Percentiles rank a stretch among this genome's conserved stretches.
These are phyloP conservation scores for Bubo bubo DNA, from an alignment of 2,113 vertebrate genomes.

Conservation along the genomic window DNA sequence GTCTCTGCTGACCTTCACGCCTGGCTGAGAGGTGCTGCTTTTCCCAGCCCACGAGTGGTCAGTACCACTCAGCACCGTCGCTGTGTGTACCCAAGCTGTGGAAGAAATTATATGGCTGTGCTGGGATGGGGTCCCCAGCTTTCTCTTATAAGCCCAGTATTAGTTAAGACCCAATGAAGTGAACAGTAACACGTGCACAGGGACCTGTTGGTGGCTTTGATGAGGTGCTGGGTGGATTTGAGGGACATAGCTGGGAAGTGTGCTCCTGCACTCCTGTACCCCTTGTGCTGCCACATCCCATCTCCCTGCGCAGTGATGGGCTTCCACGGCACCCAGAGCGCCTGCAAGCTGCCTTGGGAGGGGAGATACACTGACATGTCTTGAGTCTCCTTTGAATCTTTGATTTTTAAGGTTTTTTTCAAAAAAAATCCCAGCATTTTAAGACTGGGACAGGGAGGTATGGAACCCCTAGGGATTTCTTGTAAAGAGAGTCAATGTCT, in stretches of 20 bases:
- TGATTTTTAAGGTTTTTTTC: background rate
- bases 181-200: background rate
- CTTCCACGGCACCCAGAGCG: fast-evolving
- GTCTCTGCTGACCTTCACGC: fast-evolving
- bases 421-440: no score
- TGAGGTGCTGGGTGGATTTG: background rate
- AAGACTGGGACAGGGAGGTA: background rate
- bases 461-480: background rate
- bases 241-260: background rate
- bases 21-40: background rate
- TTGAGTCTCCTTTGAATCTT: background rate
- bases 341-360: background rate
- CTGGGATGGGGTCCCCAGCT: background rate
- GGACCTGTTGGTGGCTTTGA: background rate
- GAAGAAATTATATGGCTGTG: background rate
- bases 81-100: fast-evolving
- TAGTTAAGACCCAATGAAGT: background rate
- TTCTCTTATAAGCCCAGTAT: background rate
- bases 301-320: background rate
- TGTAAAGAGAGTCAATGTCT: background rate
- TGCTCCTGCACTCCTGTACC: background rate
- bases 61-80: fast-evolving
- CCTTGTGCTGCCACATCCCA: background rate
- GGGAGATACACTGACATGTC: background rate
- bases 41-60: fast-evolving